Conservation (phyloP, 2,113 vertebrate species). For the Asarcornis scutulata region DNA sequence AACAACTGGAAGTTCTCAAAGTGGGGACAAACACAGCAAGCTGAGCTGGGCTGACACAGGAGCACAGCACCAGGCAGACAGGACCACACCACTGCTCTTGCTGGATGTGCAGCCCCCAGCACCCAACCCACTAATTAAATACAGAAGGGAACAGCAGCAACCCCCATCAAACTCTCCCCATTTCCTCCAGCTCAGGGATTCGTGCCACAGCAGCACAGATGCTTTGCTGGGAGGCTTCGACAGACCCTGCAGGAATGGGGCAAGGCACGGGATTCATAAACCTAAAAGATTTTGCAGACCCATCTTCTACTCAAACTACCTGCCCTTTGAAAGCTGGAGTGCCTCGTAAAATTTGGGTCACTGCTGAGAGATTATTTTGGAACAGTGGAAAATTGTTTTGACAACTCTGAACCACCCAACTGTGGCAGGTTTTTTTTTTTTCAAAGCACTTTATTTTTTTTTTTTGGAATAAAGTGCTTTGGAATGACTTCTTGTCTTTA, state of each 20-base stretch:
- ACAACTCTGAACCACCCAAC: not conserved
- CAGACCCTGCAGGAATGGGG: not conserved
- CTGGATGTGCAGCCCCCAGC: not conserved
- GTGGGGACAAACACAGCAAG: accelerated
- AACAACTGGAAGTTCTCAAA: not conserved
- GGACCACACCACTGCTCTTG: not conserved
- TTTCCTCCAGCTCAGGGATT: accelerated
- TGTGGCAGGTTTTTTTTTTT: not conserved
- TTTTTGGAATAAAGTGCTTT: not conserved
- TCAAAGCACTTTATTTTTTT: not conserved
- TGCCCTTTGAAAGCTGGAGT: not conserved
- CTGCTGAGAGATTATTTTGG: conserved; percentile 42
- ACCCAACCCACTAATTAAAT: not conserved
- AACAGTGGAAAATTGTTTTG: conserved; percentile 41
- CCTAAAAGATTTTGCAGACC: not conserved
- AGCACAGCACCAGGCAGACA: not conserved
- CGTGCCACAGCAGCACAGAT: too few relatives aligned
- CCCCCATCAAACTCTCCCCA: not conserved
- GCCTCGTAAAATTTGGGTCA: conserved; percentile 51
- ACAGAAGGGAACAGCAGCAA: not conserved
- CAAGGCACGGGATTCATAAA: not conserved
- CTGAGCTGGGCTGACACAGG: accelerated
- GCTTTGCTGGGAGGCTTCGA: not conserved
- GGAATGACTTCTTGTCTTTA: conserved; percentile 27
- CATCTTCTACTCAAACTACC: not conserved